Evolutionary conservation across 2,113 vertebrate species (phyloP).

Genomic region (Otolemur garnettii): DNA sequence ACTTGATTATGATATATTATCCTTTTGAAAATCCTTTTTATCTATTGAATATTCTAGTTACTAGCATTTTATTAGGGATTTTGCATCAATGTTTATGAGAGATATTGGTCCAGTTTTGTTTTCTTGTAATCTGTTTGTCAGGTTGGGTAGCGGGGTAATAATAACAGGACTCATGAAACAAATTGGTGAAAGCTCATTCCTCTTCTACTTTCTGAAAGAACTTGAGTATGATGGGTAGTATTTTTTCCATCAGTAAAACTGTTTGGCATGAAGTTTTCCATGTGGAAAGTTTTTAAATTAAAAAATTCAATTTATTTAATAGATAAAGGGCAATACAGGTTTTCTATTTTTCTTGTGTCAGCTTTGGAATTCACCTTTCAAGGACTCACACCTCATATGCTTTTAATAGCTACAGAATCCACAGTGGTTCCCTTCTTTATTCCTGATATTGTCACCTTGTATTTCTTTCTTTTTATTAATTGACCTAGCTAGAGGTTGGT

Average conservation of each 20-base stretch:
- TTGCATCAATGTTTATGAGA: not conserved
- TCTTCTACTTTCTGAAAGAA: not conserved
- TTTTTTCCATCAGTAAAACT: not conserved
- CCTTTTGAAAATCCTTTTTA: not conserved
- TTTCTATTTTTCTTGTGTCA: slow-evolving; percentile 32
- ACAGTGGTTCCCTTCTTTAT: not conserved
- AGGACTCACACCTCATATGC: not conserved
- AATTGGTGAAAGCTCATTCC: not conserved
- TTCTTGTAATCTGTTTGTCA: not conserved
- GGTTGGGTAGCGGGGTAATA: not conserved
- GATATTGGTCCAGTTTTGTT: not conserved
- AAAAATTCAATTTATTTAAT: not conserved
- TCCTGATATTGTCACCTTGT: slow-evolving; percentile 4
- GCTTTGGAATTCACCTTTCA: slow-evolving; percentile 11
- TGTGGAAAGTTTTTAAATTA: not conserved
- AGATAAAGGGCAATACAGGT: not conserved
- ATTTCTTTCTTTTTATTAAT: not conserved
- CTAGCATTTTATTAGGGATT: not conserved
- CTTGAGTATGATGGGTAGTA: not conserved
- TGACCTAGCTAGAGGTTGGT: not conserved
- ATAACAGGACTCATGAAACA: not conserved
- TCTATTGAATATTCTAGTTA: not conserved
- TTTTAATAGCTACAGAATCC: slow-evolving; percentile 22
- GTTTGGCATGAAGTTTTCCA: not conserved
- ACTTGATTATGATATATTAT: not conserved